Evolutionary conservation across 2,797 vertebrate genomes (phyloP).

Genomic region (Protonibea diacanthus): DNA sequence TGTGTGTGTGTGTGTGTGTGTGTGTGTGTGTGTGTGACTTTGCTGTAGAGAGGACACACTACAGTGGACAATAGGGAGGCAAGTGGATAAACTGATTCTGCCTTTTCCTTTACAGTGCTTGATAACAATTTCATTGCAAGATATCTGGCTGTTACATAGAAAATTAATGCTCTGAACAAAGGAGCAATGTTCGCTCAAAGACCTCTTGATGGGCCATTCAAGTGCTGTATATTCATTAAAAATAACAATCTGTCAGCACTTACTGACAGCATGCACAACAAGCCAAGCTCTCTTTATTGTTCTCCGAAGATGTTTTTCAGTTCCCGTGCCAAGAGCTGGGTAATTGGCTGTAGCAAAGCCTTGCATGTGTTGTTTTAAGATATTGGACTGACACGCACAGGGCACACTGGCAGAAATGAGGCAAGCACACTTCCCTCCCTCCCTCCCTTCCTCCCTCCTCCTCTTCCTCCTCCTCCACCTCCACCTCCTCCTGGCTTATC

Average conservation of each 20-base stretch:
- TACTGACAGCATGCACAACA: conserved; percentile 85
- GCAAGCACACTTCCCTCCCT: conserved; percentile 38
- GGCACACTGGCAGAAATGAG: conserved; percentile 84
- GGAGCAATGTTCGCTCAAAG: conserved; percentile 83
- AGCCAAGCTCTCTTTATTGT: conserved; percentile 85
- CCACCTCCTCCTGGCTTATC: conserved; percentile 60
- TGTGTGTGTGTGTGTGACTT: conserved; percentile 31
- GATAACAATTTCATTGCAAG: conserved; percentile 72
- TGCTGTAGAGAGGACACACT: conserved; percentile 35
- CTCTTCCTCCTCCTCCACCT: neutral
- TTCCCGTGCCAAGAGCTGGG: conserved; percentile 85
- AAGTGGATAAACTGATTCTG: conserved; percentile 61
- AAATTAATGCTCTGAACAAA: conserved; percentile 85
- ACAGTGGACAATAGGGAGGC: conserved; percentile 43
- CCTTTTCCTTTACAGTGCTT: conserved; percentile 57
- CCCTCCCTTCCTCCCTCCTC: conserved; percentile 5
- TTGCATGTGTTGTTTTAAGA: conserved; percentile 89
- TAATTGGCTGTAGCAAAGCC: conserved; percentile 88
- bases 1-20: conserved; percentile 19
- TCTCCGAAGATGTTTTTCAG: conserved; percentile 86
- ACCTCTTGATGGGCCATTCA: conserved; percentile 88
- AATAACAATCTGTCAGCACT: conserved; percentile 89
- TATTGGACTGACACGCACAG: conserved; percentile 87
- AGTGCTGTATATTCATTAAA: conserved; percentile 88
- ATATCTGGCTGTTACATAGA: conserved; percentile 79